These are phyloP conservation scores for Drusus annulatus DNA, from an alignment of 1,140 invertebrate genomes.

Conservation along the genomic window DNA sequence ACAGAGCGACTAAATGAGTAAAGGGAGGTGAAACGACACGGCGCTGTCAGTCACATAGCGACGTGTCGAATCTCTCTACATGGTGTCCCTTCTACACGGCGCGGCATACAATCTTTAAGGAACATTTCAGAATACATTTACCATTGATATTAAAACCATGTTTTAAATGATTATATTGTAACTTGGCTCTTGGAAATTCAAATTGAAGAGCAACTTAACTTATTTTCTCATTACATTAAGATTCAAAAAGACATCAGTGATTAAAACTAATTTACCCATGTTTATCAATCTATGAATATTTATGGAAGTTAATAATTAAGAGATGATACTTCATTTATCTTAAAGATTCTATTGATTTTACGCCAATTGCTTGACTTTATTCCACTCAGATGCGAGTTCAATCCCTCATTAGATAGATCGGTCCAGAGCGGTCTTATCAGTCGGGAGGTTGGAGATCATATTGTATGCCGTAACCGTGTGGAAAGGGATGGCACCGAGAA, in stretches of 20 bases:
- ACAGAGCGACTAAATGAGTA: constrained; percentile 40
- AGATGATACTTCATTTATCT: too few species aligned
- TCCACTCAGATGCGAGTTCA: neutral
- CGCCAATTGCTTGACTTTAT: neutral
- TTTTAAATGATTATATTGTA: too few species aligned
- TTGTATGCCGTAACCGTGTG: neutral
- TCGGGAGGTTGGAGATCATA: neutral
- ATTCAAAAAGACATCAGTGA: too few species aligned
- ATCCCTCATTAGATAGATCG: neutral
- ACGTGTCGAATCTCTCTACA: constrained; percentile 5
- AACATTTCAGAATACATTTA: too few species aligned
- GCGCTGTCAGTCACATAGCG: neutral
- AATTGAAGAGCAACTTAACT: too few species aligned
- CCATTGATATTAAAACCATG: too few species aligned
- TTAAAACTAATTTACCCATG: too few species aligned
- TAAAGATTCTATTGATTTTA: too few species aligned
- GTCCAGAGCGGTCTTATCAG: neutral
- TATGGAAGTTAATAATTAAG: too few species aligned
- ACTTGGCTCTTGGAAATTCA: too few species aligned
- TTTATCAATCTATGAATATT: too few species aligned
- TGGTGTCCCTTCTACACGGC: neutral
- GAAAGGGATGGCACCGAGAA: neutral
- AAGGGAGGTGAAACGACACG: constrained; percentile 13
- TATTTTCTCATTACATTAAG: too few species aligned
- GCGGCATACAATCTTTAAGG: neutral